Conservation (phyloP, 2,113 vertebrate genomes). For the Stomatorhinus ivindoensis region DNA sequence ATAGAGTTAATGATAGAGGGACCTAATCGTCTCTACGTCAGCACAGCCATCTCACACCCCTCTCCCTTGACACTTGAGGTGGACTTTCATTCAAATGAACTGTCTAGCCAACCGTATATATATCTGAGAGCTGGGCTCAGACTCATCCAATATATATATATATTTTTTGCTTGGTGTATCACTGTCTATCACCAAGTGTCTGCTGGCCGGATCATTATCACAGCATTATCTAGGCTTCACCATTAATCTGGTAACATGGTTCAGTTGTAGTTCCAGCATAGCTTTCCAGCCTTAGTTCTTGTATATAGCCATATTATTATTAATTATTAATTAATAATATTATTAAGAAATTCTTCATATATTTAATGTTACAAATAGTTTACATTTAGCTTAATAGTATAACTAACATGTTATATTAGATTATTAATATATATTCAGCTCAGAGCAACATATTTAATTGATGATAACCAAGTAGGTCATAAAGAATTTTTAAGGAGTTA, state of each 20-base stretch:
- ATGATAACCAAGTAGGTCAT: not conserved
- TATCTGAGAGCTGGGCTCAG: not conserved
- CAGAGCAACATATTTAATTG: not conserved
- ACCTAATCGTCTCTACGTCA: conserved; percentile 6
- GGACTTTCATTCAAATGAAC: not conserved
- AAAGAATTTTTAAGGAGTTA: not conserved
- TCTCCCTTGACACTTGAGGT: not conserved
- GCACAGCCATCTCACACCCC: not conserved
- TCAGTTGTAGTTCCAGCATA: not conserved
- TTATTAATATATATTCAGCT: not conserved
- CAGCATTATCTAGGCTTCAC: not conserved
- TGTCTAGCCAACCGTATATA: not conserved
- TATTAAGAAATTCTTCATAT: not conserved
- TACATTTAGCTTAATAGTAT: not conserved
- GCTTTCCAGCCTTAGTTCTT: not conserved
- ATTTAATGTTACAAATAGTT: not conserved
- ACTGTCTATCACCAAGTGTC: not conserved
- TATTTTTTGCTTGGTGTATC: not conserved
- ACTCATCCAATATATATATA: not conserved
- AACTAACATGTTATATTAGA: not conserved
- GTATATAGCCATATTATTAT: not conserved
- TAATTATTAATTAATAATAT: not conserved
- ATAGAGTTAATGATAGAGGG: conserved; percentile 54
- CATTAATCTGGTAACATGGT: not conserved
- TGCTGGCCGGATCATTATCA: not conserved